Percentiles rank a stretch among this genome's conserved stretches.
These are phyloP conservation scores for Aphelocoma californica DNA, from an alignment of 2,797 vertebrate species.

Conservation along the genomic window DNA sequence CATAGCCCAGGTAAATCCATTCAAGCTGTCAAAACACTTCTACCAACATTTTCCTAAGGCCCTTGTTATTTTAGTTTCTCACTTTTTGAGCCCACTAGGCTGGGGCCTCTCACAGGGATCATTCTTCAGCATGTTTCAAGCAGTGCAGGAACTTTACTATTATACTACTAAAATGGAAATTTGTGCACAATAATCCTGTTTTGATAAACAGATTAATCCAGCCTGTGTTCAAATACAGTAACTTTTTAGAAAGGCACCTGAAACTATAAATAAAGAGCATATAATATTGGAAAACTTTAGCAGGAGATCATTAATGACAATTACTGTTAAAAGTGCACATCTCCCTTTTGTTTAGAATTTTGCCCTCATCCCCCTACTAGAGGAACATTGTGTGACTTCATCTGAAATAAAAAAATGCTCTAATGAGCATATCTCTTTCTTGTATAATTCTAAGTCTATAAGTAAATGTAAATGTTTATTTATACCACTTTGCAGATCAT, in stretches of 20 bases:
- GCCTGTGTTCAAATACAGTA: neutral
- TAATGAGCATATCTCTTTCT: neutral
- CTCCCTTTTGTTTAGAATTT: neutral
- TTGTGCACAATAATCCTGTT: neutral
- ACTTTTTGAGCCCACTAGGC: neutral
- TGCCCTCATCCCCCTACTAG: neutral
- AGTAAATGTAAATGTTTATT: neutral
- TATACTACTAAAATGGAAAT: neutral
- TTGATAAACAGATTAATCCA: neutral
- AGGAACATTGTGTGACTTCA: neutral
- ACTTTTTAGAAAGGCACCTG: neutral
- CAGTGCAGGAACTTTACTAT: neutral
- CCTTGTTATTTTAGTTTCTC: neutral
- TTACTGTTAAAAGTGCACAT: neutral
- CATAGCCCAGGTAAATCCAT: neutral
- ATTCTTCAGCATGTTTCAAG: neutral
- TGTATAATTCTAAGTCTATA: neutral
- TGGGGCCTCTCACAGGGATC: neutral
- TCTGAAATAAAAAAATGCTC: neutral
- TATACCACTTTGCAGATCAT: neutral
- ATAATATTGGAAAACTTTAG: neutral
- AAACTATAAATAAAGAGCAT: neutral
- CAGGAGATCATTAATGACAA: neutral
- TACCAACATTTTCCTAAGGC: neutral
- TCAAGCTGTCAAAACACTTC: neutral